Conservation (phyloP, 1,140 invertebrate species). For the Drosophila insularis region DNA sequence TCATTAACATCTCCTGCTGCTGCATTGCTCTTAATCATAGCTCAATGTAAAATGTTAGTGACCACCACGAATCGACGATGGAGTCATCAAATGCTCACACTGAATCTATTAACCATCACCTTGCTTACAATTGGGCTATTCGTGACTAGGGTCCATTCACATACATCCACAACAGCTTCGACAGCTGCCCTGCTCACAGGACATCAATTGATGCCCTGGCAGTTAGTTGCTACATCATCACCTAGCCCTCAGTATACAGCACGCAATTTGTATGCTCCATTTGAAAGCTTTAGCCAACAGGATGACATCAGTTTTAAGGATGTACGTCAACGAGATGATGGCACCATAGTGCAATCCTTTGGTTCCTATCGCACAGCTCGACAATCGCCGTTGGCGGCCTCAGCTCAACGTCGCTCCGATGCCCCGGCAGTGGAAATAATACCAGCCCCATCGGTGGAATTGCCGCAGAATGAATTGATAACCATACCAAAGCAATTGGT, state of each 20-base stretch:
- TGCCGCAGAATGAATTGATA: slow-evolving; percentile 62
- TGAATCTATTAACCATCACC: slow-evolving; percentile 40
- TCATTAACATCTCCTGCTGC: slow-evolving; percentile 58
- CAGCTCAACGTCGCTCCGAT: slow-evolving; percentile 66
- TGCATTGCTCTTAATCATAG: slow-evolving; percentile 32
- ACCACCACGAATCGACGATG: slow-evolving; percentile 59
- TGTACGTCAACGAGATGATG: slow-evolving; percentile 63
- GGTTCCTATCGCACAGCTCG: slow-evolving; percentile 73
- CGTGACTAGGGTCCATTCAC: slow-evolving; percentile 14
- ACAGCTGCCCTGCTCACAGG: slow-evolving; percentile 58
- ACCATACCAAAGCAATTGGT: slow-evolving; percentile 78
- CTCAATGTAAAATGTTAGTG: slow-evolving; percentile 82
- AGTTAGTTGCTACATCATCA: slow-evolving; percentile 35
- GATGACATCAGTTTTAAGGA: slow-evolving; percentile 73
- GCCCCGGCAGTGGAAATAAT: slow-evolving; percentile 54
- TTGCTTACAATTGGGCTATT: slow-evolving; percentile 34
- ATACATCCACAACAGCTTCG: slow-evolving; percentile 39
- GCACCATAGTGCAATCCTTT: slow-evolving; percentile 69
- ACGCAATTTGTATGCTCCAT: slow-evolving; percentile 77
- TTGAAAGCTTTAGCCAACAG: slow-evolving; percentile 70
- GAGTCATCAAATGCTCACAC: slow-evolving; percentile 52
- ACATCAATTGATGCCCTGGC: slow-evolving; percentile 64
- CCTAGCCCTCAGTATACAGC: slow-evolving; percentile 47
- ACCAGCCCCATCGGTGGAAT: slow-evolving; percentile 65
- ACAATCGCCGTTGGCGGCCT: slow-evolving; percentile 8